Percentiles rank a stretch among this genome's conserved stretches.
phyloP scores from a whole-genome alignment of 2,113 vertebrate species.

The Eudyptes chrysolophus region DNA sequence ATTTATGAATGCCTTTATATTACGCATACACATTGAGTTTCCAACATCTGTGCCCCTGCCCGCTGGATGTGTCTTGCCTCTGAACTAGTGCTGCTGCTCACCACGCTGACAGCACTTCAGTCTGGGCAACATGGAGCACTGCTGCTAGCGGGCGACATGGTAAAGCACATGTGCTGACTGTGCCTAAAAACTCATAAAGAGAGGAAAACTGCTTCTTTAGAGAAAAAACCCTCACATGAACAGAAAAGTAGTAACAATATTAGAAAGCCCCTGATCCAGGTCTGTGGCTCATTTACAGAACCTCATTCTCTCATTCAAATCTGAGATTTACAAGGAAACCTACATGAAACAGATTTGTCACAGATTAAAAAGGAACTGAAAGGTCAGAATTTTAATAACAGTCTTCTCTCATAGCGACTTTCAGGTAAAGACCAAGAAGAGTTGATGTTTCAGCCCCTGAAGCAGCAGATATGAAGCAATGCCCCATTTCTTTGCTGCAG shows the following conservation, averaged over 20 bases:
- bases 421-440: neutral
- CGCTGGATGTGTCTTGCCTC: fast-evolving
- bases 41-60: neutral
- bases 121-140: neutral
- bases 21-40: fast-evolving
- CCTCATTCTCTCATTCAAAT: neutral
- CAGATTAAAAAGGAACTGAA: neutral
- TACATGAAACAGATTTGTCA: neutral
- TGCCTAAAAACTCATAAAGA: neutral
- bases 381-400: neutral
- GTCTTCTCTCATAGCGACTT: neutral
- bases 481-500: neutral
- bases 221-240: neutral
- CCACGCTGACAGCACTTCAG: neutral
- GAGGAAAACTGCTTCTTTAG: neutral
- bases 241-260: neutral
- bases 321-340: neutral
- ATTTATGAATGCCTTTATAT: neutral
- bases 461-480: neutral
- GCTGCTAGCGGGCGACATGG: neutral
- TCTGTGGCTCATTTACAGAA: neutral
- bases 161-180: neutral
- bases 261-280: neutral
- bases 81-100: neutral
- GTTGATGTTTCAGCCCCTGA: neutral